Conservation (phyloP, 2,888 invertebrate species). For the Chalcosyrphus nemorum region DNA sequence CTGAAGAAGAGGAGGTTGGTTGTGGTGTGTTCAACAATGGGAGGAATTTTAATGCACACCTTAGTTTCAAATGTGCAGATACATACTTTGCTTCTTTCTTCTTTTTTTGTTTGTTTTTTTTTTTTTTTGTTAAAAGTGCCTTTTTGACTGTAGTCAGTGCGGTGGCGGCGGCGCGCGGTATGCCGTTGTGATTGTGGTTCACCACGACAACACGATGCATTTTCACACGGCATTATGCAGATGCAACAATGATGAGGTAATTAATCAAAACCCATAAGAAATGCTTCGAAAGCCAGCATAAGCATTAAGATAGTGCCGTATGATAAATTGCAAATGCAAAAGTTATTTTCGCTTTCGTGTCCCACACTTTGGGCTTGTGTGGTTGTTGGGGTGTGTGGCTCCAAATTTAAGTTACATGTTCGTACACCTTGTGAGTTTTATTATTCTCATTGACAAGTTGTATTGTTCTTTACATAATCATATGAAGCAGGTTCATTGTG, state of each 20-base stretch:
- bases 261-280: conserved; percentile 68
- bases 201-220: conserved; percentile 35
- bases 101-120: conserved; percentile 8
- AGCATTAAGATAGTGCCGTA: conserved; percentile 49
- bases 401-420: background rate
- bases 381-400: background rate
- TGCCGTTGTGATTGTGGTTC: background rate
- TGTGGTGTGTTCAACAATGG: conserved; percentile 54
- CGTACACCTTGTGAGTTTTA: conserved; percentile 18
- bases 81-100: conserved; percentile 25
- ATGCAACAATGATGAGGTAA: conserved; percentile 62
- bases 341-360: conserved; percentile 25
- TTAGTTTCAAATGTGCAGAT: conserved; percentile 57
- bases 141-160: conserved; percentile 31
- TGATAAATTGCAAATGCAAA: conserved; percentile 49
- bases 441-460: conserved; percentile 41
- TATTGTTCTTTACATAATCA: conserved; percentile 48
- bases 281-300: conserved; percentile 51
- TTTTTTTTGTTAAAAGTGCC: background rate
- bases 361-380: conserved; percentile 23
- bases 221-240: conserved; percentile 71
- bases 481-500: conserved; percentile 13
- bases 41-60: conserved; percentile 70
- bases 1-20: conserved; percentile 4
- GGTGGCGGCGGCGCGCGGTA: background rate